Percentiles rank a stretch among this genome's conserved stretches.
Evolutionary conservation across 2,888 invertebrate species (phyloP).

Genomic region (Stenchaetothrips biformis): DNA sequence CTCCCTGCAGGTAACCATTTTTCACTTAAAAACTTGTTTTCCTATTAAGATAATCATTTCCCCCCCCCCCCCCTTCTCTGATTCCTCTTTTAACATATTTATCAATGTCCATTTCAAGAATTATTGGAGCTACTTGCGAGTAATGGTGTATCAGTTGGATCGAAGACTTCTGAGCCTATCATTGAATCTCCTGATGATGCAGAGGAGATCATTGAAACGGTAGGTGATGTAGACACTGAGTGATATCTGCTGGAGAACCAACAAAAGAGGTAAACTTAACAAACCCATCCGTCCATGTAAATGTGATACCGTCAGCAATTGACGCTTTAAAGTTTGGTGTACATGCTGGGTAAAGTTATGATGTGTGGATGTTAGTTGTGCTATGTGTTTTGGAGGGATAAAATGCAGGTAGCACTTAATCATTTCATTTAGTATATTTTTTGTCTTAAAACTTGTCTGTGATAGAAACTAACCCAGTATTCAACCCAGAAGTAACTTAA

Average conservation of each 20-base stretch:
- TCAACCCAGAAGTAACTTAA: no score
- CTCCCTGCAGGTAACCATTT: constrained; percentile 38
- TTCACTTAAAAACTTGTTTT: neutral
- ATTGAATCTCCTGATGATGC: constrained; percentile 1
- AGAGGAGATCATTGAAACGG: constrained; percentile 11
- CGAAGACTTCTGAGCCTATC: neutral
- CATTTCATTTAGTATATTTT: no score
- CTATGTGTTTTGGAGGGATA: no score
- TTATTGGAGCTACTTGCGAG: neutral
- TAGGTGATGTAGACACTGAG: neutral
- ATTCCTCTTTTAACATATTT: neutral
- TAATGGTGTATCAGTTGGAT: neutral
- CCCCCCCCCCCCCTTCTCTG: neutral
- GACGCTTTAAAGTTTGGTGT: no score
- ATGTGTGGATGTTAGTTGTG: no score
- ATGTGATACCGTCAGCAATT: neutral
- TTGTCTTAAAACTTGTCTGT: no score
- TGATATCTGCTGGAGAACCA: neutral
- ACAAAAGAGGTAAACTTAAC: no score
- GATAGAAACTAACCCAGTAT: no score
- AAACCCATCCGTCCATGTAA: neutral
- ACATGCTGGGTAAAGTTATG: no score
- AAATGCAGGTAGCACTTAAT: no score
- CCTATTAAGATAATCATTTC: neutral
- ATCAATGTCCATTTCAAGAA: neutral